Percentiles rank a stretch among this genome's conserved stretches.
phyloP scores from a whole-genome alignment of 2,888 invertebrate genomes.

The Spilarctia lutea region DNA sequence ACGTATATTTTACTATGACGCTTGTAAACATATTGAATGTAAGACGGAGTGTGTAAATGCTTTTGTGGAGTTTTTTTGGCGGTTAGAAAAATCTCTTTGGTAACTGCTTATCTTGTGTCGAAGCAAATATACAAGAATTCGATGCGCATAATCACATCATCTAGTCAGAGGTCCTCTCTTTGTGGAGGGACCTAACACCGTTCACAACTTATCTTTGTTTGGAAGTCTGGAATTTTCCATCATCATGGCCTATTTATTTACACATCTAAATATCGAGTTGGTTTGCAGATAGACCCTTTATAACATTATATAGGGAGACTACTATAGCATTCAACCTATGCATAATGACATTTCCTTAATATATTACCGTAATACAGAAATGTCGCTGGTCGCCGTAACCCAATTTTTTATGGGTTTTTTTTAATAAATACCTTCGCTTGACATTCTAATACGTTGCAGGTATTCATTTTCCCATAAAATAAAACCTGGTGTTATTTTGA shows the following conservation, averaged over 20 bases:
- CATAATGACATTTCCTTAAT: conserved; percentile 47
- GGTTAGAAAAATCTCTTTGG: no score
- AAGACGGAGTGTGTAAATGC: no score
- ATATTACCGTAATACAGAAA: conserved; percentile 46
- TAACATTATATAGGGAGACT: conserved; percentile 9
- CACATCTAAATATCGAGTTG: background rate
- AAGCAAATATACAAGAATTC: no score
- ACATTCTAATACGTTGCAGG: conserved; percentile 38
- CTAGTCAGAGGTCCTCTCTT: no score
- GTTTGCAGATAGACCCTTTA: background rate
- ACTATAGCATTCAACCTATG: conserved; percentile 4
- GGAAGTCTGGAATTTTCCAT: background rate
- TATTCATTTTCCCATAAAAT: conserved; percentile 47
- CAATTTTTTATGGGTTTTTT: conserved; percentile 39
- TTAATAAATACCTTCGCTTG: conserved; percentile 36
- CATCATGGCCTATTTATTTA: background rate
- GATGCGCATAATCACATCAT: no score
- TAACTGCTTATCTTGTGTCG: no score
- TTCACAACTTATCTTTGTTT: background rate
- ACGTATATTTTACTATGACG: background rate
- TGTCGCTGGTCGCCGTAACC: conserved; percentile 43
- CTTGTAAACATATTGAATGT: background rate
- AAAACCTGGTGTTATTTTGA: conserved; percentile 26
- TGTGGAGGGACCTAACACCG: no score
- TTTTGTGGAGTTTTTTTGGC: no score